Percentiles rank a stretch among this genome's conserved stretches.
Evolutionary conservation across 2,113 vertebrate species (phyloP).

Genomic region (Jacana jacana): DNA sequence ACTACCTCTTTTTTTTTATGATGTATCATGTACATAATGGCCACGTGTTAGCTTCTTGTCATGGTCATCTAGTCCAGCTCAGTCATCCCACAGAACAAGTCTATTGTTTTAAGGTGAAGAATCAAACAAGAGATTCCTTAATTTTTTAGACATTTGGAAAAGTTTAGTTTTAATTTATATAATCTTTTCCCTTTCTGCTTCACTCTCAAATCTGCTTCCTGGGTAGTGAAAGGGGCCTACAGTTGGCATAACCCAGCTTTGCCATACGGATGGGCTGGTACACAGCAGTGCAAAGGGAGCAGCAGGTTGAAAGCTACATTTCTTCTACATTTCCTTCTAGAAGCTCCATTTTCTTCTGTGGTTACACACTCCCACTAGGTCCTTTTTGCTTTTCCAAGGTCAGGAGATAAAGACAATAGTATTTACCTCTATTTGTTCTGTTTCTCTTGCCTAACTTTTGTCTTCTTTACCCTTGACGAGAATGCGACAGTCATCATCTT

Average conservation of each 20-base stretch:
- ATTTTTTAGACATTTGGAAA: background rate
- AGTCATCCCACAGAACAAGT: background rate
- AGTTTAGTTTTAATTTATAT: background rate
- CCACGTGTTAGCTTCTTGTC: background rate
- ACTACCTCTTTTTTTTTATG: too few relatives aligned
- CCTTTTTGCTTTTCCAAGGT: background rate
- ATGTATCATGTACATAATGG: too few relatives aligned
- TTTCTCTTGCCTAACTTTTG: background rate
- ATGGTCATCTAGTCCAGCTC: background rate
- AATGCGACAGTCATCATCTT: background rate
- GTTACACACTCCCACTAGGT: background rate
- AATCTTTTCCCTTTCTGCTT: background rate
- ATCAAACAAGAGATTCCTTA: background rate
- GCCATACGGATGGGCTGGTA: background rate
- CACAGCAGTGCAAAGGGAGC: background rate
- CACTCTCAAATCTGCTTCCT: background rate
- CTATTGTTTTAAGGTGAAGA: background rate
- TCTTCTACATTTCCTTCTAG: background rate
- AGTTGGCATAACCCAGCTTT: background rate
- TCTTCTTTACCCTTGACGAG: background rate
- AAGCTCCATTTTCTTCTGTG: background rate
- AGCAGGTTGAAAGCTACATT: background rate
- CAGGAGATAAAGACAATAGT: background rate
- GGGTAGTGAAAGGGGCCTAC: background rate
- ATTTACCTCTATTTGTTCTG: background rate